Conservation (phyloP, 1,140 invertebrate genomes). For the Hylyphantes graminicola region DNA sequence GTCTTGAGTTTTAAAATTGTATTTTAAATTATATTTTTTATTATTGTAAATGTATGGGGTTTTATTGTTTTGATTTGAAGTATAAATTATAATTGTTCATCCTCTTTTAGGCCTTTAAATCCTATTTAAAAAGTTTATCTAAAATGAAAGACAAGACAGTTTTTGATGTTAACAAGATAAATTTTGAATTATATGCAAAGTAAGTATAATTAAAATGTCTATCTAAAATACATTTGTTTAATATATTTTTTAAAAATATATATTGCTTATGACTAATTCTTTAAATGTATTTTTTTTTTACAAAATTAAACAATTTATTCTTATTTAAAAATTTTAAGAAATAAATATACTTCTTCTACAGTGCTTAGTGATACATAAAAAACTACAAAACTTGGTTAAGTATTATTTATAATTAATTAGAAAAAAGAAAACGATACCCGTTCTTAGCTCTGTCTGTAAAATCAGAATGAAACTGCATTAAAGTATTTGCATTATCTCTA, state of each 20-base stretch:
- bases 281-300: not conserved
- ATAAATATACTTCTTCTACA: not conserved
- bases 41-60: too few species aligned
- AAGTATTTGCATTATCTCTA: too few species aligned
- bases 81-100: not conserved
- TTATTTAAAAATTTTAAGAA: not conserved
- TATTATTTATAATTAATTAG: too few species aligned
- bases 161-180: slow-evolving; percentile 84
- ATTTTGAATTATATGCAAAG: slow-evolving; percentile 84
- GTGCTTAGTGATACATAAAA: too few species aligned
- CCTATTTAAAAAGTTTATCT: slow-evolving; percentile 87
- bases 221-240: not conserved
- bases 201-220: slow-evolving; percentile 63
- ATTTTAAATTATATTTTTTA: too few species aligned
- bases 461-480: too few species aligned
- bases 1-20: too few species aligned
- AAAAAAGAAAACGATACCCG: too few species aligned
- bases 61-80: too few species aligned
- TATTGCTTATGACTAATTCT: not conserved
- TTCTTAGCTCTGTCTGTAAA: too few species aligned
- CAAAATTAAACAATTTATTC: not conserved
- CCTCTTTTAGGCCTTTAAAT: slow-evolving; percentile 78
- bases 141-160: slow-evolving; percentile 93
- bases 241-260: not conserved
- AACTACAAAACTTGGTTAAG: too few species aligned